phyloP scores from a whole-genome alignment of 92 coral and sea anemone species.

The Heliopora coerulea region DNA sequence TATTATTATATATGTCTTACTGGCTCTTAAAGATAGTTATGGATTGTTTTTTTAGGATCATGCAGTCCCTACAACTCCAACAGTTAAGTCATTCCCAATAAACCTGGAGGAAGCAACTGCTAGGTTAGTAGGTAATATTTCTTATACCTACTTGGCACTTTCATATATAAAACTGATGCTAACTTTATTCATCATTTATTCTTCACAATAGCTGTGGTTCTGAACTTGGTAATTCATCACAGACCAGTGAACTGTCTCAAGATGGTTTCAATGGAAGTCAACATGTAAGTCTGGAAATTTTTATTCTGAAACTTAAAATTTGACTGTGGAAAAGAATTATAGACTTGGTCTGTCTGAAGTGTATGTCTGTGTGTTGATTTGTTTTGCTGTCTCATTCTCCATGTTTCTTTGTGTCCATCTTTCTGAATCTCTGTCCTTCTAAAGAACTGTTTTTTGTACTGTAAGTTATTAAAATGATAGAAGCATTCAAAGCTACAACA shows the following conservation, averaged over 20 bases:
- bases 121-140: slow-evolving; percentile 50
- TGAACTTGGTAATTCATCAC: slow-evolving; percentile 36
- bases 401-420: too few species aligned
- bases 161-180: background rate
- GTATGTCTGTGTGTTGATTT: background rate
- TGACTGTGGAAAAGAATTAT: background rate
- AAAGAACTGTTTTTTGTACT: too few species aligned
- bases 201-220: slow-evolving; percentile 13
- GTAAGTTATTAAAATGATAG: too few species aligned
- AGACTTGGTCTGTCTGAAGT: background rate
- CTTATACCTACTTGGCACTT: background rate
- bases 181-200: background rate
- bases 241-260: slow-evolving; percentile 78
- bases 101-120: slow-evolving; percentile 71
- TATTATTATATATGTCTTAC: background rate
- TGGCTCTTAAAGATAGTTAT: background rate
- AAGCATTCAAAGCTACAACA: too few species aligned
- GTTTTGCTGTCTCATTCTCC: background rate
- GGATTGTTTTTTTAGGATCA: slow-evolving; percentile 63
- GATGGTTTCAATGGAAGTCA: slow-evolving; percentile 99
- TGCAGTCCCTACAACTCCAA: slow-evolving; percentile 99
- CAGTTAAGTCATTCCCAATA: slow-evolving; percentile 83
- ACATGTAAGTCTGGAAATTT: slow-evolving; percentile 62
- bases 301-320: background rate
- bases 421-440: too few species aligned